A percentile compares a stretch with the other conserved stretches of the same genome.
Conservation (phyloP, 2,797 vertebrate genomes). For the Lerista edwardsae region DNA sequence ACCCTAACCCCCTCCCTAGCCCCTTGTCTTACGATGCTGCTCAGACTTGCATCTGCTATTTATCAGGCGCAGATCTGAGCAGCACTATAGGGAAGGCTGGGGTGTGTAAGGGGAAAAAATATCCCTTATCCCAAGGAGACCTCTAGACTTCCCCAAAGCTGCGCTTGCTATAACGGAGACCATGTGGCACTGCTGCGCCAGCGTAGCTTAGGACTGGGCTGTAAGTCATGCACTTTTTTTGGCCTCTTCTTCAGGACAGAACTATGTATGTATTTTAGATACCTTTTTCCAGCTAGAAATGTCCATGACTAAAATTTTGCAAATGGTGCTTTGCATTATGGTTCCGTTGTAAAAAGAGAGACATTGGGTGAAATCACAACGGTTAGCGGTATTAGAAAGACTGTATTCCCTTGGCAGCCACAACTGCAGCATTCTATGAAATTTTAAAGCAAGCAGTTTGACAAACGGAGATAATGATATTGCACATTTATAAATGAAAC, state of each 20-base stretch:
- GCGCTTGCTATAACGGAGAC: too few relatives aligned
- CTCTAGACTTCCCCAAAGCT: too few relatives aligned
- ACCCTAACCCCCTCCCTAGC: too few relatives aligned
- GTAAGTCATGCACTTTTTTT: background rate
- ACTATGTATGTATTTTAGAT: constrained; percentile 2
- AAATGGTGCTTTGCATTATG: background rate
- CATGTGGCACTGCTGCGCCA: too few relatives aligned
- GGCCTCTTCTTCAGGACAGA: background rate
- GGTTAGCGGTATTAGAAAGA: constrained; percentile 10
- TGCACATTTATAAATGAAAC: constrained; percentile 47
- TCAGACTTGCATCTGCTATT: too few relatives aligned
- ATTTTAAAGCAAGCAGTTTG: constrained; percentile 49
- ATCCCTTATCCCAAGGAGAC: too few relatives aligned
- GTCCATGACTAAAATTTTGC: background rate
- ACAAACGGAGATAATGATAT: constrained; percentile 25
- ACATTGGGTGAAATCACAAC: background rate
- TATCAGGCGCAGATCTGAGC: too few relatives aligned
- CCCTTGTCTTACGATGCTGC: too few relatives aligned
- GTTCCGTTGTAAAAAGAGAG: background rate
- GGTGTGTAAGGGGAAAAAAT: too few relatives aligned
- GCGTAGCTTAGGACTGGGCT: too few relatives aligned
- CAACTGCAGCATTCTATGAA: constrained; percentile 38
- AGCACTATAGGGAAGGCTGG: too few relatives aligned
- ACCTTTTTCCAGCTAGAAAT: background rate
- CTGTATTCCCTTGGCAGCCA: constrained; percentile 21